These are phyloP conservation scores for Amorpha juglandis DNA, from an alignment of 2,888 invertebrate genomes.

Conservation along the genomic window DNA sequence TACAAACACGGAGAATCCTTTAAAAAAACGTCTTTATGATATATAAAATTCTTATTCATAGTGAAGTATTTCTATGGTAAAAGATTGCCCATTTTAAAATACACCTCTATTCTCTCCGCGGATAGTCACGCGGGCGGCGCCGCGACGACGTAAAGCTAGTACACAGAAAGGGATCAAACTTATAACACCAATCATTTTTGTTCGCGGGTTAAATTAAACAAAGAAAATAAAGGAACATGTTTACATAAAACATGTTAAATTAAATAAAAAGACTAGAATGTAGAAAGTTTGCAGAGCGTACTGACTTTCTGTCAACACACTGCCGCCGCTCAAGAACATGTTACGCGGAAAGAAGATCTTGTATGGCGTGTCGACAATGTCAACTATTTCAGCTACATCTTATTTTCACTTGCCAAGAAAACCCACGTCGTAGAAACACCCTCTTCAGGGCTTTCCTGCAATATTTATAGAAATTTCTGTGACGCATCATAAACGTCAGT, in stretches of 20 bases:
- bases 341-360: slow-evolving; percentile 58
- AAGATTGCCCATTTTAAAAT: too few relatives aligned
- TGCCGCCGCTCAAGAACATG: slow-evolving; percentile 10
- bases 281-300: background rate
- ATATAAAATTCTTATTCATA: too few relatives aligned
- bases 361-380: slow-evolving; percentile 70
- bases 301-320: slow-evolving; percentile 1
- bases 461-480: slow-evolving; percentile 48
- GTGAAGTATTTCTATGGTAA: too few relatives aligned
- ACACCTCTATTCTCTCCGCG: too few relatives aligned
- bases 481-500: slow-evolving; percentile 35
- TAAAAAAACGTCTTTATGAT: too few relatives aligned
- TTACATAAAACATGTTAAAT: background rate
- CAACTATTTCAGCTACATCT: slow-evolving; percentile 66
- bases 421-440: slow-evolving; percentile 49
- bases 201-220: too few relatives aligned
- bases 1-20: too few relatives aligned
- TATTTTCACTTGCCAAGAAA: slow-evolving; percentile 60
- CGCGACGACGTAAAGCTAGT: too few relatives aligned
- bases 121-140: too few relatives aligned
- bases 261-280: background rate
- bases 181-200: too few relatives aligned
- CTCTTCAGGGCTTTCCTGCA: slow-evolving; percentile 60
- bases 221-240: background rate
- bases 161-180: too few relatives aligned